Conservation (phyloP, 2,113 vertebrate genomes). For the Bufo bufo region DNA sequence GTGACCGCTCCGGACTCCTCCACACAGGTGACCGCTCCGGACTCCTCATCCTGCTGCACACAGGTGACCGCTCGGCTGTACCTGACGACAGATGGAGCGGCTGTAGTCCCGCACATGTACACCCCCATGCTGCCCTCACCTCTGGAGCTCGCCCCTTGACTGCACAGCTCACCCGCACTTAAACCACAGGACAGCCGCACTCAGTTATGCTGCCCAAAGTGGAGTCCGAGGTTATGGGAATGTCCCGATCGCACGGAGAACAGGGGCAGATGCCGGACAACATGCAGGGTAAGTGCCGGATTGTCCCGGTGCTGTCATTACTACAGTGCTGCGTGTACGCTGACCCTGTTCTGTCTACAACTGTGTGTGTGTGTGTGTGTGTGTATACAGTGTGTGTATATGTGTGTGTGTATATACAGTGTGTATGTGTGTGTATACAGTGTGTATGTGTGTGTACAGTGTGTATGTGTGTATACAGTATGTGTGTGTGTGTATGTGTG, state of each 20-base stretch:
- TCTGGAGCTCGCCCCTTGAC: neutral
- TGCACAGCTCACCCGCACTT: neutral
- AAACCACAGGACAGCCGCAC: neutral
- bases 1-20: neutral
- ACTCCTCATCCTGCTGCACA: conserved; percentile 2
- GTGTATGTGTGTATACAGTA: too few species aligned
- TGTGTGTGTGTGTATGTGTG: too few species aligned
- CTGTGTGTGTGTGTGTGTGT: too few species aligned
- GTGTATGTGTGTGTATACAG: too few species aligned
- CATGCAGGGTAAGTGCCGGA: conserved; percentile 90
- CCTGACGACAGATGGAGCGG: neutral
- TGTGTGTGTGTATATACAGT: too few species aligned
- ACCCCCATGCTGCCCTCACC: neutral
- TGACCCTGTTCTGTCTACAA: too few species aligned
- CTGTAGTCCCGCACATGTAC: neutral
- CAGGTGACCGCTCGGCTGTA: conserved; percentile 31
- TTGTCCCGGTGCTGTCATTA: too few species aligned
- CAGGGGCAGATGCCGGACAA: conserved; percentile 93
- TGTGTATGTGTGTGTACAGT: too few species aligned
- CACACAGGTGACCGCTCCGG: conserved; percentile 15
- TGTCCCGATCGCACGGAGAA: conserved; percentile 94
- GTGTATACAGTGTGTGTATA: too few species aligned
- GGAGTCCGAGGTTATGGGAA: conserved; percentile 92
- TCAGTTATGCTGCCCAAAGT: conserved; percentile 97
- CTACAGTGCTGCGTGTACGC: too few species aligned